A percentile compares a stretch with the other conserved stretches of the same genome.
phyloP scores from a whole-genome alignment of 2,113 vertebrate species.

The Chionis minor region DNA sequence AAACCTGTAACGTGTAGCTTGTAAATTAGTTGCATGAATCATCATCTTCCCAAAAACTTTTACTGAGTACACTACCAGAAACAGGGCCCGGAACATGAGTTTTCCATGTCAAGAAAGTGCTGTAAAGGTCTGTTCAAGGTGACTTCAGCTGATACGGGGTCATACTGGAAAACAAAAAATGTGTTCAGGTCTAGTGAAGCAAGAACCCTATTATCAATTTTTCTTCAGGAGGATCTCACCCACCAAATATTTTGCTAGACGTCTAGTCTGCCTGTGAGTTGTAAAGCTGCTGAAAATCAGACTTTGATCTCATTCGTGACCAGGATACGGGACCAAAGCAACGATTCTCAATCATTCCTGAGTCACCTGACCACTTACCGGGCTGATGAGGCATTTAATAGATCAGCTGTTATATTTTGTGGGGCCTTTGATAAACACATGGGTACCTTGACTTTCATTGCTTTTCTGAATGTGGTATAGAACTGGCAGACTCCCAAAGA shows the following conservation, averaged over 20 bases:
- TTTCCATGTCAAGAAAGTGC: not conserved
- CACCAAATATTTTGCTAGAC: conserved; percentile 20
- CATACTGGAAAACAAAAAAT: not conserved
- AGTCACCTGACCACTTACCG: not conserved
- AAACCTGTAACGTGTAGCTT: not conserved
- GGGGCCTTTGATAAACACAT: not conserved
- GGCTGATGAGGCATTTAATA: conserved; percentile 2
- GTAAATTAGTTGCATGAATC: not conserved
- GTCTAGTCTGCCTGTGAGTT: not conserved
- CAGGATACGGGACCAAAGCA: not conserved
- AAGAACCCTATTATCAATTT: conserved; percentile 1
- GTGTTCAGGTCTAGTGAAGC: not conserved
- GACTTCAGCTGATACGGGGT: not conserved
- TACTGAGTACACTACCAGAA: not conserved
- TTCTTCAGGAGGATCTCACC: not conserved
- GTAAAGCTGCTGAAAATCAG: conserved; percentile 27
- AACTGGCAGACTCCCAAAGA: not conserved
- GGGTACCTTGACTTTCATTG: not conserved
- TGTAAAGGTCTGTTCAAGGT: not conserved
- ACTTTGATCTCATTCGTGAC: not conserved
- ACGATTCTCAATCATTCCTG: not conserved
- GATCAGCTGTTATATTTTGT: not conserved
- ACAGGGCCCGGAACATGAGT: not conserved
- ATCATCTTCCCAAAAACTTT: conserved; percentile 17
- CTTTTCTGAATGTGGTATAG: not conserved